These are phyloP conservation scores for Tetranychus urticae DNA, from an alignment of 1,140 invertebrate genomes.

Conservation along the genomic window DNA sequence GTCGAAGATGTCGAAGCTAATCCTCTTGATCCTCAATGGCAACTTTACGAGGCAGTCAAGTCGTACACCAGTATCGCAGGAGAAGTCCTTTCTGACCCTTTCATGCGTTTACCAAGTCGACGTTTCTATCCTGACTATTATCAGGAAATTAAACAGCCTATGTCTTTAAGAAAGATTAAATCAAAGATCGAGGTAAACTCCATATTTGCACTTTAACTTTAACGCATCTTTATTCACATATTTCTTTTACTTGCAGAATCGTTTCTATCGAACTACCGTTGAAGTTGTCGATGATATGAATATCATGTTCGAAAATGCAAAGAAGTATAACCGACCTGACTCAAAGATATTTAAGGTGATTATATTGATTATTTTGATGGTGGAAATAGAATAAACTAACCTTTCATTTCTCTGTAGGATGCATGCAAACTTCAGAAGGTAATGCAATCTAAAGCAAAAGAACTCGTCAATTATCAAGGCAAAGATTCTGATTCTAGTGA, in stretches of 20 bases:
- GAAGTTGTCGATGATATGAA: constrained; percentile 85
- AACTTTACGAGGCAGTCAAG: constrained; percentile 47
- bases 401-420: neutral
- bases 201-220: neutral
- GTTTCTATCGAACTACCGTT: constrained; percentile 56
- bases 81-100: constrained; percentile 56
- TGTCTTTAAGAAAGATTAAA: constrained; percentile 76
- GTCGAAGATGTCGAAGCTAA: constrained; percentile 28
- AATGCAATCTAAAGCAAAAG: constrained; percentile 1
- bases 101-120: constrained; percentile 69
- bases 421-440: constrained; percentile 5
- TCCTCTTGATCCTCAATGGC: constrained; percentile 38
- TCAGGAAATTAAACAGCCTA: constrained; percentile 81
- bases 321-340: constrained; percentile 68
- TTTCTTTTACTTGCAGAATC: constrained; percentile 28
- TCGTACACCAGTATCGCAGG: constrained; percentile 39
- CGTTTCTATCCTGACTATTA: constrained; percentile 83
- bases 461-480: neutral
- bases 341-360: constrained; percentile 57
- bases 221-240: neutral
- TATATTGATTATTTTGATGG: neutral
- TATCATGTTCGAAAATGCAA: constrained; percentile 96
- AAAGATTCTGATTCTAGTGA: constrained; percentile 2
- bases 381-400: neutral
- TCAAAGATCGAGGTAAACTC: constrained; percentile 51